phyloP scores from a whole-genome alignment of 2,888 invertebrate genomes.

The Leistus spinibarbis region DNA sequence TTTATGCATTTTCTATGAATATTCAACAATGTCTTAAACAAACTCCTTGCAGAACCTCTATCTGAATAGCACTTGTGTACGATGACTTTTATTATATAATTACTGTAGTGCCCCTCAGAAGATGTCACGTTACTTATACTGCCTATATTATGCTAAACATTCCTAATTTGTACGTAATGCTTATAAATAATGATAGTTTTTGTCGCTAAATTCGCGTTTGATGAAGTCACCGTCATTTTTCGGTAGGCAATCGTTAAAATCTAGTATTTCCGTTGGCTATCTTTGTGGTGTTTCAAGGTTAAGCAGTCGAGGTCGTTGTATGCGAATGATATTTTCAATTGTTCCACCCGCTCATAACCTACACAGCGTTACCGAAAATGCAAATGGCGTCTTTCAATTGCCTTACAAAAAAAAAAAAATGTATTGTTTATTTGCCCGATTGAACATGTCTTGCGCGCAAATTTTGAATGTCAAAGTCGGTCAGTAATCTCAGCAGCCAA shows the following conservation, averaged over 20 bases:
- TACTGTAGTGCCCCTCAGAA: no score
- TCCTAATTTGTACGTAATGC: no score
- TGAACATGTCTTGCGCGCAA: background rate
- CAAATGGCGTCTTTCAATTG: background rate
- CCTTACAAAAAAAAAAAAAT: background rate
- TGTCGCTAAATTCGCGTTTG: no score
- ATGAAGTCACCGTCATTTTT: no score
- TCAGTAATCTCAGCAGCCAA: background rate
- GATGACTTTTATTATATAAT: no score
- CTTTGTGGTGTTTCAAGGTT: conserved; percentile 13
- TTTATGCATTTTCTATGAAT: background rate
- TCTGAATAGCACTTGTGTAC: no score
- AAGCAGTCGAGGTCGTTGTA: conserved; percentile 8
- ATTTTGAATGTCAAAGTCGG: background rate
- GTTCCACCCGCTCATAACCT: conserved; percentile 30
- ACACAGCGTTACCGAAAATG: conserved; percentile 7
- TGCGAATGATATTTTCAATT: conserved; percentile 27
- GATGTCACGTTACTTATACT: no score
- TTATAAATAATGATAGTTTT: no score
- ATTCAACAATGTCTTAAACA: background rate
- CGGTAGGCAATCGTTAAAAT: no score
- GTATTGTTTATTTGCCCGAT: background rate
- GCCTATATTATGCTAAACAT: no score
- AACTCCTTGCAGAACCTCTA: background rate
- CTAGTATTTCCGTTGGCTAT: background rate